Evolutionary conservation across 2,888 invertebrate genomes (phyloP).

Genomic region (Plusia festucae): DNA sequence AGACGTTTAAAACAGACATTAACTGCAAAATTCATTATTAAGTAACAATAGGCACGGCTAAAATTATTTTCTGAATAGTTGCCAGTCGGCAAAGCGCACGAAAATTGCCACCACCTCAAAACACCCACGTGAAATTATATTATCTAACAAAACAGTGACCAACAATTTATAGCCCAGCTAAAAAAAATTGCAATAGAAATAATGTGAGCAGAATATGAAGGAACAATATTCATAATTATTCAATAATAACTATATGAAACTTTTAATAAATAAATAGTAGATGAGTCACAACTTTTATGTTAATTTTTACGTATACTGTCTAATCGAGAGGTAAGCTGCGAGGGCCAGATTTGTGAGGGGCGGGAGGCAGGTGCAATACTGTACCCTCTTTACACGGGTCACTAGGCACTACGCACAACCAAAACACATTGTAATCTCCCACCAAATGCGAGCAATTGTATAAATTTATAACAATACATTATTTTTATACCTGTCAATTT

Average conservation of each 20-base stretch:
- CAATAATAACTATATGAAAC: not conserved
- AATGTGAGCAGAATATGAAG: too few species aligned
- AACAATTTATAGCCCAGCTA: slow-evolving; percentile 30
- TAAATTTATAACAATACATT: slow-evolving; percentile 43
- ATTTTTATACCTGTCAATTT: not conserved
- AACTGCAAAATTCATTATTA: slow-evolving; percentile 25
- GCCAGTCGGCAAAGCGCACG: slow-evolving; percentile 35
- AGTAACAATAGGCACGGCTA: slow-evolving; percentile 37
- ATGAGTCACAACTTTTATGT: slow-evolving; percentile 36
- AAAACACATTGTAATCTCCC: slow-evolving; percentile 58
- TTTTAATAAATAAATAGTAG: not conserved
- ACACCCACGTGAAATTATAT: slow-evolving; percentile 34
- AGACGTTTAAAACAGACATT: slow-evolving; percentile 6
- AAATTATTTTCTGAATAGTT: slow-evolving; percentile 46
- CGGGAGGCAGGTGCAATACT: slow-evolving; percentile 80
- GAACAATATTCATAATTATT: not conserved
- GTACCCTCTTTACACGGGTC: slow-evolving; percentile 81
- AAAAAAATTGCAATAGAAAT: too few species aligned
- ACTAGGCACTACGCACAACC: slow-evolving; percentile 63
- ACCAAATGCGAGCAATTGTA: slow-evolving; percentile 43
- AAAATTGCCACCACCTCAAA: slow-evolving; percentile 35
- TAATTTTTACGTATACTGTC: slow-evolving; percentile 64
- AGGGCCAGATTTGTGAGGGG: slow-evolving; percentile 86
- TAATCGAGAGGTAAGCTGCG: slow-evolving; percentile 72
- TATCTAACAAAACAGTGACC: slow-evolving; percentile 22